phyloP scores from a whole-genome alignment of 2,113 vertebrate species.

The Mesembrinibis cayennensis region DNA sequence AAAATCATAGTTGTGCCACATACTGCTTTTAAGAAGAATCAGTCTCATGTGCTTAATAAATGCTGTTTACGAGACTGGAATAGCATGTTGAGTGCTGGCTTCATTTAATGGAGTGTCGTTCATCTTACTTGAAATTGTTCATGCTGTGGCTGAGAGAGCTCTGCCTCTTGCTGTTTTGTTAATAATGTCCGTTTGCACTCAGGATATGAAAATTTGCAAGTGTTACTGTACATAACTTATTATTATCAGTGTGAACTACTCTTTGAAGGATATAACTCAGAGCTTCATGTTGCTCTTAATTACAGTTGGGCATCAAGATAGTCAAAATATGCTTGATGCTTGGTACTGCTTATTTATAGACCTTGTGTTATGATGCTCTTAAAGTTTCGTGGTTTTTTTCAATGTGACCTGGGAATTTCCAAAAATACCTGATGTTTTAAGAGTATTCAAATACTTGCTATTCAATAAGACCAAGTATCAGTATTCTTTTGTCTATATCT shows the following conservation, averaged over 20 bases:
- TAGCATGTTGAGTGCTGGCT: neutral
- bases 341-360: neutral
- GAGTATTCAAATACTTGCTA: neutral
- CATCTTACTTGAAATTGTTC: neutral
- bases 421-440: neutral
- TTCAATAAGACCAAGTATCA: neutral
- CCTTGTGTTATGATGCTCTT: neutral
- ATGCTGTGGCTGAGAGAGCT: neutral
- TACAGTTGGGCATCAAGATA: neutral
- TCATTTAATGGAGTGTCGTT: neutral
- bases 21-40: neutral
- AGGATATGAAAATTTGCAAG: conserved; percentile 35
- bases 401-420: neutral
- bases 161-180: conserved; percentile 29
- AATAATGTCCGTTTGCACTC: conserved; percentile 22
- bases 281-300: neutral
- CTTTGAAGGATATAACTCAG: neutral
- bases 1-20: neutral
- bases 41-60: neutral
- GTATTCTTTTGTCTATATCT: neutral
- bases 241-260: neutral
- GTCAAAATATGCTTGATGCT: neutral
- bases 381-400: neutral
- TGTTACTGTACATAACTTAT: neutral
- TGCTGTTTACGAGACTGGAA: neutral